Conservation (phyloP, 2,888 invertebrate genomes). For the Crepidodera aurea region DNA sequence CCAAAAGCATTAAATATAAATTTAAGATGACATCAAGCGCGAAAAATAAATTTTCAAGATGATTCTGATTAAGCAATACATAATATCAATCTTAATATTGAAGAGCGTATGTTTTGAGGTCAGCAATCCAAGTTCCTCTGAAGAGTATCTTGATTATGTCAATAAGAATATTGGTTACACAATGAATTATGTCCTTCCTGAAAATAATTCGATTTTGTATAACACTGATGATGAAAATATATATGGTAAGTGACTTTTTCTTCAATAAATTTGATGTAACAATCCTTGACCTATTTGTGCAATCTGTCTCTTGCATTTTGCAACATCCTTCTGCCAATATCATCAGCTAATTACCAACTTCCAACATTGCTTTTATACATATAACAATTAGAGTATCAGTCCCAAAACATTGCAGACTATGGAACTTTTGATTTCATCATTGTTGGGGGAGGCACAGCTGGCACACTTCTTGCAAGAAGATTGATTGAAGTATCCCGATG, state of each 20-base stretch:
- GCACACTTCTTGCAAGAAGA: slow-evolving; percentile 40
- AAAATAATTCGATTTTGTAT: slow-evolving; percentile 2
- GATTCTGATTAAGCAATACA: not conserved
- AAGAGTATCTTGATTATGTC: slow-evolving; percentile 9
- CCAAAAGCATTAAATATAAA: not conserved
- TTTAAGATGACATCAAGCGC: not conserved
- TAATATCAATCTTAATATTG: not conserved
- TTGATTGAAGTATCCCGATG: slow-evolving; percentile 37
- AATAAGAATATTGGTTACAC: slow-evolving; percentile 6
- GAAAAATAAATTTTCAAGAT: not conserved
- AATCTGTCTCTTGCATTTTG: no score
- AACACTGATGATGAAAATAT: not conserved
- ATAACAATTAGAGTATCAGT: no score
- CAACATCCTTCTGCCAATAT: no score
- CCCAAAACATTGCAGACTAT: slow-evolving; percentile 37
- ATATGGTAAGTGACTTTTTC: slow-evolving; percentile 1
- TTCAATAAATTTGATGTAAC: no score
- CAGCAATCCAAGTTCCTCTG: not conserved
- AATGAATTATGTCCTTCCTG: not conserved
- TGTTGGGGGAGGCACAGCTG: slow-evolving; percentile 42
- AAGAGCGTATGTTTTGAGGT: not conserved
- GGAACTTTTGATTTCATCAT: slow-evolving; percentile 41
- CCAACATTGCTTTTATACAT: no score
- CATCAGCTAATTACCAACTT: no score
- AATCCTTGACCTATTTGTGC: no score